Conservation (phyloP, 2,113 vertebrate genomes). For the Heteronetta atricapilla region DNA sequence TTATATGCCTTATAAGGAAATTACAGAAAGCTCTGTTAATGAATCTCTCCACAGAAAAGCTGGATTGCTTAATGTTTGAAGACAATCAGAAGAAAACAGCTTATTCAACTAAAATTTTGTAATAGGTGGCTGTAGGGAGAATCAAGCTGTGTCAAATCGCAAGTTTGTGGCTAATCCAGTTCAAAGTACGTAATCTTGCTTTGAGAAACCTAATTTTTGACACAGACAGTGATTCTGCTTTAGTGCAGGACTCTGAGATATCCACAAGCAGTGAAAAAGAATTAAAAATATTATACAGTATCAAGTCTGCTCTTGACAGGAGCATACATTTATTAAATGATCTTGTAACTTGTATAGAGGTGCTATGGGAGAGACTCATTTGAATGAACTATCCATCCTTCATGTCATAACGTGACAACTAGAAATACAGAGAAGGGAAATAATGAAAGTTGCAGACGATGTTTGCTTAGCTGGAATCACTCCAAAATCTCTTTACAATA, state of each 20-base stretch:
- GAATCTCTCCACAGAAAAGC: not conserved
- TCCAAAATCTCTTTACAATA: not conserved
- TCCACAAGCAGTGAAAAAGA: not conserved
- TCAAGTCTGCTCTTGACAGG: not conserved
- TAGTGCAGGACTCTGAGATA: not conserved
- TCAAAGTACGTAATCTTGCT: not conserved
- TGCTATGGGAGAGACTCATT: not conserved
- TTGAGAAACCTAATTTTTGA: not conserved
- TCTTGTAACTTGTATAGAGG: not conserved
- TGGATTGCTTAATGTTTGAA: not conserved
- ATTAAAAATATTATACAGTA: not conserved
- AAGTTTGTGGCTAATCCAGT: not conserved
- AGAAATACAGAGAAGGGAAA: not conserved
- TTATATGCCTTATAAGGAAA: not conserved
- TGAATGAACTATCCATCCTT: not conserved
- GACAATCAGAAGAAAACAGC: not conserved
- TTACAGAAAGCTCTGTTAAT: not conserved
- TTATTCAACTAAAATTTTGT: not conserved
- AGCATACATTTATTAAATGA: not conserved
- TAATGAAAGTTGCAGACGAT: not conserved
- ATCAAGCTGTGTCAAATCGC: not conserved
- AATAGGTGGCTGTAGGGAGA: not conserved
- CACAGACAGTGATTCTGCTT: not conserved
- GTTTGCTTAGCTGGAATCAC: not conserved
- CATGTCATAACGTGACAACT: not conserved